Evolutionary conservation across 2,113 vertebrate genomes (phyloP).

Genomic region (Pipa parva): DNA sequence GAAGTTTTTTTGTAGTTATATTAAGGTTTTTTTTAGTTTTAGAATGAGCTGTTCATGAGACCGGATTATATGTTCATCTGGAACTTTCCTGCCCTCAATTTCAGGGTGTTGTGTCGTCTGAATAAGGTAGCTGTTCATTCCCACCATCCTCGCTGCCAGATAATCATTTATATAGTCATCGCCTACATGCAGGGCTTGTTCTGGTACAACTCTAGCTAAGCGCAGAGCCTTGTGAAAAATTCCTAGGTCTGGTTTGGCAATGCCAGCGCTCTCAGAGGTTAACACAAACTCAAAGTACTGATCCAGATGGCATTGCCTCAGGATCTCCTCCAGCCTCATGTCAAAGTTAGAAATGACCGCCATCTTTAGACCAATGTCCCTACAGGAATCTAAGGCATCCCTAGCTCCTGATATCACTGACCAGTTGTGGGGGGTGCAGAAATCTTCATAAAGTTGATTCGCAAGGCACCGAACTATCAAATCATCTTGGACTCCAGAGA

Average conservation of each 20-base stretch:
- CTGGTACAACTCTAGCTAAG: slow-evolving; percentile 51
- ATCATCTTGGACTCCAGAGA: slow-evolving; percentile 64
- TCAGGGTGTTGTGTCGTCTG: neutral
- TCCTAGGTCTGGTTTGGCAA: slow-evolving; percentile 71
- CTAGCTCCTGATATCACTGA: slow-evolving; percentile 73
- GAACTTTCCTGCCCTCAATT: slow-evolving; percentile 23
- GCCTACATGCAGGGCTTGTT: slow-evolving; percentile 72
- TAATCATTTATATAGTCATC: slow-evolving; percentile 83
- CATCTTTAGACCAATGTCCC: slow-evolving; percentile 67
- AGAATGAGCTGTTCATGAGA: slow-evolving; percentile 54
- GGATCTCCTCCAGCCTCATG: slow-evolving; percentile 68
- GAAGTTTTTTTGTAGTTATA: too few species aligned
- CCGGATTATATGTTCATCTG: slow-evolving; percentile 55
- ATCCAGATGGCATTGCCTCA: slow-evolving; percentile 64
- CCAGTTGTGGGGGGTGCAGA: slow-evolving; percentile 70
- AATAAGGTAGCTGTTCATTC: slow-evolving; percentile 79
- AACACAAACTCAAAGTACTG: slow-evolving; percentile 80
- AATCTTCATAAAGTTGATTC: slow-evolving; percentile 73
- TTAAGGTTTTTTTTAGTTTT: slow-evolving; percentile 46
- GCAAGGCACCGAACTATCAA: slow-evolving; percentile 59
- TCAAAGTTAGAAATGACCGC: slow-evolving; percentile 91
- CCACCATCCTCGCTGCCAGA: slow-evolving; percentile 64
- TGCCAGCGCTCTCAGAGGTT: slow-evolving; percentile 74
- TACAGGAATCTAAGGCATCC: slow-evolving; percentile 64
- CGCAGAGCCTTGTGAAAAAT: slow-evolving; percentile 75